phyloP scores from a whole-genome alignment of 2,113 vertebrate genomes.

The Tinamus guttatus region DNA sequence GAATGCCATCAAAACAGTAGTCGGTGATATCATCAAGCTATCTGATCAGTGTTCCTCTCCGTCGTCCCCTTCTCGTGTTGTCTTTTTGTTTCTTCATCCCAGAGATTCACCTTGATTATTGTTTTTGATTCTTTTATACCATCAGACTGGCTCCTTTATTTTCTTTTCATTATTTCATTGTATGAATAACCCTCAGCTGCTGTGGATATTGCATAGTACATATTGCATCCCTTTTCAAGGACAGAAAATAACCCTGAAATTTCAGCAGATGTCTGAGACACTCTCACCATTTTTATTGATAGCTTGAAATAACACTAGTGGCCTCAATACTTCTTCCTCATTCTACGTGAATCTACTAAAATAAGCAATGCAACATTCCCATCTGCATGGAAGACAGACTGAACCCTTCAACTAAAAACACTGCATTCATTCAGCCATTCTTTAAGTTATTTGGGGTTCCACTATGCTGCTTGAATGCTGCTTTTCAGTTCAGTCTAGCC shows the following conservation, averaged over 20 bases:
- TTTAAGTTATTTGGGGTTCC: neutral
- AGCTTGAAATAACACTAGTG: accelerated
- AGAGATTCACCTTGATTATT: neutral
- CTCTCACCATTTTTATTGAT: neutral
- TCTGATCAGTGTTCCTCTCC: neutral
- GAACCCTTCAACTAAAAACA: neutral
- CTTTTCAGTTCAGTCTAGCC: neutral
- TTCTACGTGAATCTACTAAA: neutral
- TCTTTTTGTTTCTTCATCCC: neutral
- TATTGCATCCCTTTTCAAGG: neutral
- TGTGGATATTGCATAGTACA: neutral
- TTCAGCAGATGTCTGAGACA: neutral
- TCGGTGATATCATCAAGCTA: neutral
- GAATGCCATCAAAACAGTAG: neutral
- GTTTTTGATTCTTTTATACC: neutral
- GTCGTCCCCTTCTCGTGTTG: neutral
- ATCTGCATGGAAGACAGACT: neutral
- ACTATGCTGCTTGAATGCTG: neutral
- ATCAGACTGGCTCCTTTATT: neutral
- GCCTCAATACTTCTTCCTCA: neutral
- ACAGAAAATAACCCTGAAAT: slow-evolving; percentile 3
- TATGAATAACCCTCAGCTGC: neutral
- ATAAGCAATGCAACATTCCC: neutral
- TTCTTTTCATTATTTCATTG: slow-evolving; percentile 19
- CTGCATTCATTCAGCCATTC: neutral